phyloP scores from a whole-genome alignment of 2,888 invertebrate genomes.

The Orthosia gothica region DNA sequence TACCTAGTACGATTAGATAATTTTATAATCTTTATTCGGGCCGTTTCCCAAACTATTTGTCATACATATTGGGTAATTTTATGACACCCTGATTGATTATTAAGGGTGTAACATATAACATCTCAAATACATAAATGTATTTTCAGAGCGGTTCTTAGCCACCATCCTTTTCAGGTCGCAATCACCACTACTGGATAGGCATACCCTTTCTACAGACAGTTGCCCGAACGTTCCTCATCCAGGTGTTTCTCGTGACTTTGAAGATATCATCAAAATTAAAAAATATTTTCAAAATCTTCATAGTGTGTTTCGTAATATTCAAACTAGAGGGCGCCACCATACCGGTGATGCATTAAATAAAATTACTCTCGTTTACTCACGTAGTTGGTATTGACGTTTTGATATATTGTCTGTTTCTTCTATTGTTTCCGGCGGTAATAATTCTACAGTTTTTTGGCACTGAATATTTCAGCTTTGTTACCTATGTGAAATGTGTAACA shows the following conservation, averaged over 20 bases:
- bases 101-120: background rate
- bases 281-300: background rate
- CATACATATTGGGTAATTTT: slow-evolving; percentile 9
- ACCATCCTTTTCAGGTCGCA: background rate
- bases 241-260: background rate
- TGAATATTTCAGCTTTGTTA: slow-evolving; percentile 17
- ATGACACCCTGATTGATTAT: slow-evolving; percentile 4
- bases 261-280: too few species aligned
- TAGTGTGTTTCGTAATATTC: background rate
- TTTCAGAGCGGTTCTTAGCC: background rate
- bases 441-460: slow-evolving; percentile 1
- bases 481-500: background rate
- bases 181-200: background rate
- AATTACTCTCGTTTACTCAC: slow-evolving; percentile 14
- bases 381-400: slow-evolving; percentile 17
- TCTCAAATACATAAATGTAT: background rate
- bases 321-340: slow-evolving; percentile 7
- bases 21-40: background rate
- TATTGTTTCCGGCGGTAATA: slow-evolving; percentile 10
- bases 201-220: background rate
- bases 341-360: background rate
- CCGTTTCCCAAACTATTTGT: background rate
- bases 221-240: background rate
- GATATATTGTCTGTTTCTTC: slow-evolving; percentile 24
- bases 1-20: background rate